Percentiles rank a stretch among this genome's conserved stretches.
Evolutionary conservation across 2,113 vertebrate genomes (phyloP).

Genomic region (Prunella himalayana): DNA sequence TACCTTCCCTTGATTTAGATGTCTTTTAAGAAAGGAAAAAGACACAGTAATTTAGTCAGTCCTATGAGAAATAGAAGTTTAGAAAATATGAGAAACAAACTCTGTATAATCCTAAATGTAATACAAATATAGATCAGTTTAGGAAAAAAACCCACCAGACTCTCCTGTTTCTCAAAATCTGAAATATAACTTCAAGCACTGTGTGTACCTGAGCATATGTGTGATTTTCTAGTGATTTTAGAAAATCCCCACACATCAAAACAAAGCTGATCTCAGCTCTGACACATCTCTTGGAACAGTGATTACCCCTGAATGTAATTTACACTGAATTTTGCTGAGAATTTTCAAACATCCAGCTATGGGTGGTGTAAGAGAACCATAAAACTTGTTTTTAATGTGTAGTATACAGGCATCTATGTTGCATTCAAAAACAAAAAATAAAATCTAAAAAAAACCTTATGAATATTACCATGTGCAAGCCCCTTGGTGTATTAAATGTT

Average conservation of each 20-base stretch:
- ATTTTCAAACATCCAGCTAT: not conserved
- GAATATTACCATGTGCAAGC: not conserved
- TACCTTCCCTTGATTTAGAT: not conserved
- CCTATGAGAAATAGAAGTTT: not conserved
- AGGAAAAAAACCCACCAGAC: accelerated
- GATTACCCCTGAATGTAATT: not conserved
- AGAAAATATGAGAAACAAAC: not conserved
- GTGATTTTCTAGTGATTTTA: not conserved
- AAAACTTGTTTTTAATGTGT: not conserved
- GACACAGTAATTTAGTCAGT: not conserved
- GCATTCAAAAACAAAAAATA: not conserved
- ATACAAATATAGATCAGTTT: not conserved
- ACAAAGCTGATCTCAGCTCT: not conserved
- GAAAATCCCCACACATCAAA: not conserved
- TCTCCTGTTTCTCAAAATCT: not conserved
- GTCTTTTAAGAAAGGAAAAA: not conserved
- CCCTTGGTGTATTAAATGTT: not conserved
- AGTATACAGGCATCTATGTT: not conserved
- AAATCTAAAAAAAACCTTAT: not conserved
- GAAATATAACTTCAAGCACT: not conserved
- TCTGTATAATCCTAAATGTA: not conserved
- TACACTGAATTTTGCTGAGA: not conserved
- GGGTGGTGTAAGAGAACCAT: not conserved
- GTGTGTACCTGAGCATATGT: not conserved
- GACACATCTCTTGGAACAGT: not conserved